Conservation (phyloP, 2,797 vertebrate genomes). For the Ptychadena robeensis region DNA sequence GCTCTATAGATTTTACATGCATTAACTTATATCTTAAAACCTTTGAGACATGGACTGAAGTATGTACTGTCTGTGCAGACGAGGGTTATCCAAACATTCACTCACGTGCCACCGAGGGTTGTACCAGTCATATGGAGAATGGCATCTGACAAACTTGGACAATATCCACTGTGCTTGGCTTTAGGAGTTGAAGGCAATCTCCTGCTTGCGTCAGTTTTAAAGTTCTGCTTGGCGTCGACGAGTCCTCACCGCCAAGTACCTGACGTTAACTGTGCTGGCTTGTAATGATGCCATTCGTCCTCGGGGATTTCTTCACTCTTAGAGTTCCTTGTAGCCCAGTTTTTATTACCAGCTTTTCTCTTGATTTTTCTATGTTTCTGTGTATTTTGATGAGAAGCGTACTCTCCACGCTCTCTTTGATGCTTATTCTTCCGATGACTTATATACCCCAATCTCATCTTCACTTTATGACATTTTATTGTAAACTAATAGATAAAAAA, state of each 20-base stretch:
- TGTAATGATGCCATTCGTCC: background rate
- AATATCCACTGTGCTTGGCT: slow-evolving; percentile 73
- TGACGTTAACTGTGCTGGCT: too few relatives aligned
- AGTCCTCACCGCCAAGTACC: background rate
- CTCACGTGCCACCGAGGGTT: slow-evolving; percentile 91
- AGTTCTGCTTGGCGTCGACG: slow-evolving; percentile 50
- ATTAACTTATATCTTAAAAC: too few relatives aligned
- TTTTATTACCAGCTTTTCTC: slow-evolving; percentile 55
- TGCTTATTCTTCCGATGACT: slow-evolving; percentile 82
- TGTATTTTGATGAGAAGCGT: slow-evolving; percentile 54
- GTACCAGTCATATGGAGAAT: slow-evolving; percentile 84
- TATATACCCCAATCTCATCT: slow-evolving; percentile 92
- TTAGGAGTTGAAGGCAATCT: slow-evolving; percentile 64
- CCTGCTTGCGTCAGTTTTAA: slow-evolving; percentile 44
- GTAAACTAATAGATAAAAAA: slow-evolving; percentile 25
- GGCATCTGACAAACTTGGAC: slow-evolving; percentile 96
- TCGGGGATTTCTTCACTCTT: background rate
- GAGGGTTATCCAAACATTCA: slow-evolving; percentile 88
- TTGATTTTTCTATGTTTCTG: slow-evolving; percentile 54
- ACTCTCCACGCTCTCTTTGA: background rate
- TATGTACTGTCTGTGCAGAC: slow-evolving; percentile 77
- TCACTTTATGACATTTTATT: slow-evolving; percentile 82
- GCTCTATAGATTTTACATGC: too few relatives aligned
- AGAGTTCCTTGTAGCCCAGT: background rate
- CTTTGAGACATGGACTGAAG: too few relatives aligned